These are phyloP conservation scores for Sarcophaga subvicina DNA, from an alignment of 2,888 invertebrate species.

Conservation along the genomic window DNA sequence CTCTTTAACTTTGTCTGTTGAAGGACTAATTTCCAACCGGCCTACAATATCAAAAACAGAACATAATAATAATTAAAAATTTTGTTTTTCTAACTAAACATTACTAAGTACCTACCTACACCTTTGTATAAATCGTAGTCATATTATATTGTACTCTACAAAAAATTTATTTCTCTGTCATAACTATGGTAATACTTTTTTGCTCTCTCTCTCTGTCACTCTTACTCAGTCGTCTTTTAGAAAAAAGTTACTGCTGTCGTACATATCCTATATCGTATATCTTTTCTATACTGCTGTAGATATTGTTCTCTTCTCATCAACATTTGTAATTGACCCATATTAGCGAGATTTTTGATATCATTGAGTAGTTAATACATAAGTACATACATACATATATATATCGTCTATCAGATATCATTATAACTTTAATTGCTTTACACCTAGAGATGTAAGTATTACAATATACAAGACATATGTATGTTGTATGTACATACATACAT, in stretches of 20 bases:
- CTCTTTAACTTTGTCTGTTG: conserved; percentile 58
- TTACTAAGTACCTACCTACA: conserved; percentile 44
- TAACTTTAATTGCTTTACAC: conserved; percentile 52
- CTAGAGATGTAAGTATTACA: conserved; percentile 65
- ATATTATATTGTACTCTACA: conserved; percentile 10
- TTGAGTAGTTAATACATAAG: conserved; percentile 37
- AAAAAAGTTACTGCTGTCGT: background rate
- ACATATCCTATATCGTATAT: conserved; percentile 27
- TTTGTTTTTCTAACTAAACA: conserved; percentile 23
- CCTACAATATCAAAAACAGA: conserved; percentile 12
- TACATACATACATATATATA: too few species aligned
- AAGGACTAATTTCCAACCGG: conserved; percentile 28
- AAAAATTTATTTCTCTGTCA: too few species aligned
- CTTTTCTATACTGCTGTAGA: conserved; percentile 51
- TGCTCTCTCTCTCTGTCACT: conserved; percentile 31
- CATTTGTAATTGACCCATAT: conserved; percentile 45
- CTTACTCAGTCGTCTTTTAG: conserved; percentile 20
- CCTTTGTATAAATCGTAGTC: conserved; percentile 56
- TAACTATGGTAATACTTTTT: background rate
- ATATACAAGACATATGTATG: background rate
- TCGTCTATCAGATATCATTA: conserved; percentile 16
- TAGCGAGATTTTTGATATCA: conserved; percentile 44
- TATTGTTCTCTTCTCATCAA: conserved; percentile 42
- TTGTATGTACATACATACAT: background rate
- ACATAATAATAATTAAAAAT: conserved; percentile 53